Base-by-base conservation (phyloP, 2,113 vertebrate genomes). In the Centrocercus urophasianus region DNA sequence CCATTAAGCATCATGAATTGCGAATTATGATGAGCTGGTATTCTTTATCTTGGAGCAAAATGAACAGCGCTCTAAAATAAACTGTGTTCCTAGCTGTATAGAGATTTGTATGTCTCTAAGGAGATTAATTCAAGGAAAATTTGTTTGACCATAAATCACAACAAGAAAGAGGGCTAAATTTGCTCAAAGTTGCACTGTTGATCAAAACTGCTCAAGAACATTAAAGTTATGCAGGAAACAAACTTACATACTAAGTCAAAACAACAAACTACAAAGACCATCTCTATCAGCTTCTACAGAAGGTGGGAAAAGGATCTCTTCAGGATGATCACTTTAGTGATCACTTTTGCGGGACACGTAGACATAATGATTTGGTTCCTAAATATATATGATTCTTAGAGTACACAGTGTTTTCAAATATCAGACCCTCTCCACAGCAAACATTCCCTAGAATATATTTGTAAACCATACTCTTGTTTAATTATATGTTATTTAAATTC, bases 1-100 rank as follows among this genome's bases (percentile, higher is more conserved):
- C 25, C 88, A 91, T 83, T 96, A 83, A 91, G 54, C 75, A 89
- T 19, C n/a, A 74, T 54, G 64, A 88, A 89, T 63, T 93, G 45
- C 54, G 91, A 89, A 85, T 89, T 88, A 38, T 43, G 40, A 89
- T 76, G 59, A 93, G 16, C 8, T 38, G 63, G 56, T 83, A 34
- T 73, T 79, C 63, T 80, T 70, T 74, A n/a, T 34, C 60, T 80
- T 80, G 67, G 48, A 91, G 38, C 6, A 93, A 81, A 95, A 85
- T 59, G 59, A 87, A 73, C n/a, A 91, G 50, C 45, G 27, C 36
- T 91, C 67, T 56, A 80, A 93, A 93, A 93, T 64, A 89, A 94
- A 94, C 45, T 25, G 5, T 11, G 40, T 77, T 95, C 30, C 83
- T 93, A 73, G 48, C 20, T 89, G 85, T 54, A 69, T 45, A 34